Percentiles rank a stretch among this genome's conserved stretches.
These are phyloP conservation scores for Contarinia nasturtii DNA, from an alignment of 1,140 invertebrate species.

Conservation along the genomic window DNA sequence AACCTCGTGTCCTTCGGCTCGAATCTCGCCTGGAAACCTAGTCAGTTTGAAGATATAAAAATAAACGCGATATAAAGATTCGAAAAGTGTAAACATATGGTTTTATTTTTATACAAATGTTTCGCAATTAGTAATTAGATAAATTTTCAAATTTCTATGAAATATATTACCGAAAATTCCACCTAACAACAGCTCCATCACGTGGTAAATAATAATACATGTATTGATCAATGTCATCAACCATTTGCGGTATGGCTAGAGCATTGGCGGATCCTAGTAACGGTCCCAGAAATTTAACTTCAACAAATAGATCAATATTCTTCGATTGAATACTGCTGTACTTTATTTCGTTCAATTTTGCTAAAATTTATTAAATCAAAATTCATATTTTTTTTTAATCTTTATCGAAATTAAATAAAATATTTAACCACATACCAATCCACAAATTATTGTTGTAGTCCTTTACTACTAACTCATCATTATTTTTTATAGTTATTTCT, in stretches of 20 bases:
- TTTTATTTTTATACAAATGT: not conserved
- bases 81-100: not conserved
- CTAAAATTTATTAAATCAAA: too few species aligned
- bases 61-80: not conserved
- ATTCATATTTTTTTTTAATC: too few species aligned
- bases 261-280: conserved; percentile 11
- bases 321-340: too few species aligned
- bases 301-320: conserved; percentile 5
- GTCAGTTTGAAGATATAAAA: conserved; percentile 1
- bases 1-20: conserved; percentile 18
- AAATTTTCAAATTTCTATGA: not conserved
- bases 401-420: too few species aligned
- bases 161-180: conserved; percentile 2
- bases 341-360: too few species aligned
- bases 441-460: too few species aligned
- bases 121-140: not conserved
- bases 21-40: conserved; percentile 11
- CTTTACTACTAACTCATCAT: too few species aligned
- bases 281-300: conserved; percentile 10
- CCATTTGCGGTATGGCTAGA: conserved; percentile 6
- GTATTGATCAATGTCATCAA: conserved; percentile 11
- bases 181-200: conserved; percentile 18
- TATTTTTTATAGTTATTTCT: too few species aligned
- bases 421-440: too few species aligned
- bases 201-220: conserved; percentile 18